Conservation (phyloP, 2,113 vertebrate species). For the Ahaetulla prasina region DNA sequence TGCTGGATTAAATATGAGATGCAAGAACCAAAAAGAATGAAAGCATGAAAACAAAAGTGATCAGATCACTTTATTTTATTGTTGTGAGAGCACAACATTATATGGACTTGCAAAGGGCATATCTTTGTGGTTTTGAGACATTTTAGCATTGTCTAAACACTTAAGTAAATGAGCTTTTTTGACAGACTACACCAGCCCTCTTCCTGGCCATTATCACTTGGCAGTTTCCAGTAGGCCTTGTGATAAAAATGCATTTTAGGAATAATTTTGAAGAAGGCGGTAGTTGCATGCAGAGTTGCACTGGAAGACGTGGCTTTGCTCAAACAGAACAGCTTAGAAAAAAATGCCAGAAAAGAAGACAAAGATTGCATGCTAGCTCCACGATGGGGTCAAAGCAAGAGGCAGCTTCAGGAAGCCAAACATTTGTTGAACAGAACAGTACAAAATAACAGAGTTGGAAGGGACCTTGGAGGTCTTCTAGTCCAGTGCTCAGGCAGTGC, state of each 20-base stretch:
- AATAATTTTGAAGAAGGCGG: background rate
- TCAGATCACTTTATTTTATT: background rate
- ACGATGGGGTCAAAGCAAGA: background rate
- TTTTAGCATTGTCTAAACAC: slow-evolving; percentile 17
- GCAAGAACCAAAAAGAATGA: background rate
- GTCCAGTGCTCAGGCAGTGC: no score
- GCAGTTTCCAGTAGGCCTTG: slow-evolving; percentile 12
- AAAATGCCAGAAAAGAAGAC: background rate
- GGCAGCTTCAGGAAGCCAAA: background rate
- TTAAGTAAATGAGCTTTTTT: slow-evolving; percentile 23
- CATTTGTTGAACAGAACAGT: background rate
- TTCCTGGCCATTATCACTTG: slow-evolving; percentile 16
- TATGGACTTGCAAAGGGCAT: background rate
- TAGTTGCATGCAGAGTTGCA: background rate
- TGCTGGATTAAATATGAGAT: background rate
- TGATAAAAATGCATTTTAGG: background rate
- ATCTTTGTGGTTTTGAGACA: slow-evolving; percentile 19
- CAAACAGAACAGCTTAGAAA: background rate
- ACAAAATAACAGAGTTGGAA: no score
- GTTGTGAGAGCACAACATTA: background rate
- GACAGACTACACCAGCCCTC: background rate
- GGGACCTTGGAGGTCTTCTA: no score
- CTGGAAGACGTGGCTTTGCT: background rate
- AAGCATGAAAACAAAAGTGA: slow-evolving; percentile 1
- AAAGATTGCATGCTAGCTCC: background rate